Base-by-base conservation (phyloP, 2,888 invertebrate genomes). In the Agelastica alni region DNA sequence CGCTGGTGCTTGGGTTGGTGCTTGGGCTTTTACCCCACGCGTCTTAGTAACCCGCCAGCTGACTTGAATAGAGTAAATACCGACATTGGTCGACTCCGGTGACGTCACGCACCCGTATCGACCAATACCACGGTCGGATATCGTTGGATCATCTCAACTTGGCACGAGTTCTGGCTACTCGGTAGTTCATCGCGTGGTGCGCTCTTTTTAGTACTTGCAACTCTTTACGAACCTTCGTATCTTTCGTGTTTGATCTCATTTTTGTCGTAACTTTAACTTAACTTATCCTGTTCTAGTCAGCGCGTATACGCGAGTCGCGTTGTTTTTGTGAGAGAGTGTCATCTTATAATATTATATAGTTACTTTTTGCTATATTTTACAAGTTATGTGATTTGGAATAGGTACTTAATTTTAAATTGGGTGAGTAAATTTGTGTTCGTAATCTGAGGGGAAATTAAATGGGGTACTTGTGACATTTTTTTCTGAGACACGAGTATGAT, bases 81-180 rank as follows among this genome's bases (percentile, higher is more conserved):
- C 70, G 71, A 70, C 65, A 75, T 75, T 73, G 76, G 73, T 65
- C 64, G 68, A 53, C 58, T 65, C 62, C 58, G 53, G 69, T 71
- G 72, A 77, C 77, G 77, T 77, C 75, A 75, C 67, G 56, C 61
- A 54, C 56, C 60, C 61, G 60, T 71, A 71, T 72, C 73, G 73
- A 74, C 78, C 77, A 78, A 78, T 77, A 71, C 69, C 67, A 69
- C 68, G 69, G 72, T 72, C 74, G 74, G 72, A 72, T 71, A 72
- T 72, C 72, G 71, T 66, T 67, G 71, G 74, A 75, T 72, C 74
- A 70, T 73, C 71, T 73, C 70, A 69, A 70, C 73, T 74, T 74
- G 74, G 75, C 73, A 74, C 73, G 72, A 69, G 72, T 71, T 71
- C 69, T 66, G 67, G 70, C 66, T 68, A 67, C 67, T 70, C 66